Percentiles rank a stretch among this genome's conserved stretches.
phyloP scores from a whole-genome alignment of 2,888 invertebrate genomes.

The Ptilodon capucinus region DNA sequence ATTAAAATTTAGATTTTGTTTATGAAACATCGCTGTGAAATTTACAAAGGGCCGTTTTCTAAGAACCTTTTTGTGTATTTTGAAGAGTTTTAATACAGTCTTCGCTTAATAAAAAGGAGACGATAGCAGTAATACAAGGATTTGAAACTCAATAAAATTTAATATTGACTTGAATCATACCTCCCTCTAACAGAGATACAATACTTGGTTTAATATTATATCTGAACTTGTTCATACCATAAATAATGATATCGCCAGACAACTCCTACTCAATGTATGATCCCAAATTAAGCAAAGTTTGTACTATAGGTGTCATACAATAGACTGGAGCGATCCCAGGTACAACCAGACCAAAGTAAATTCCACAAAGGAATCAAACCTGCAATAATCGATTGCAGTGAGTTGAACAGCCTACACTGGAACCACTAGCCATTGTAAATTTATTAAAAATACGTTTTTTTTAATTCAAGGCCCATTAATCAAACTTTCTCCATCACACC shows the following conservation, averaged over 20 bases:
- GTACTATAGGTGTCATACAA: too few relatives aligned
- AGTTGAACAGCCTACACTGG: too few relatives aligned
- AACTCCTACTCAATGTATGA: too few relatives aligned
- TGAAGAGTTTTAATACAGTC: conserved; percentile 17
- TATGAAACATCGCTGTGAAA: conserved; percentile 3
- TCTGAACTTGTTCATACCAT: too few relatives aligned
- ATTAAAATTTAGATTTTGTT: conserved; percentile 14
- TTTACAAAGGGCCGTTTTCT: conserved; percentile 2
- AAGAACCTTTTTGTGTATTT: conserved; percentile 6
- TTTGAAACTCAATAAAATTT: conserved; percentile 24
- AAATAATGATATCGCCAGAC: too few relatives aligned
- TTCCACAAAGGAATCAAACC: too few relatives aligned
- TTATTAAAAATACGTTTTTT: neutral
- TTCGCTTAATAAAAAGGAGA: conserved; percentile 14
- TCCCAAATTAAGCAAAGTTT: too few relatives aligned
- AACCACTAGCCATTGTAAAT: too few relatives aligned
- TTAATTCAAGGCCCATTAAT: neutral
- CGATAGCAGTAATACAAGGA: conserved; percentile 19
- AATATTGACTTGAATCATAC: conserved; percentile 29
- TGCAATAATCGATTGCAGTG: too few relatives aligned
- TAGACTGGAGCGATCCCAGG: too few relatives aligned
- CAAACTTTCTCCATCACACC: neutral
- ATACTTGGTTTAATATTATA: conserved; percentile 15
- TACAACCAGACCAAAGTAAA: too few relatives aligned
- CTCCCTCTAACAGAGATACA: too few relatives aligned